phyloP scores from a whole-genome alignment of 2,888 invertebrate genomes.

The Notodonta dromedarius region DNA sequence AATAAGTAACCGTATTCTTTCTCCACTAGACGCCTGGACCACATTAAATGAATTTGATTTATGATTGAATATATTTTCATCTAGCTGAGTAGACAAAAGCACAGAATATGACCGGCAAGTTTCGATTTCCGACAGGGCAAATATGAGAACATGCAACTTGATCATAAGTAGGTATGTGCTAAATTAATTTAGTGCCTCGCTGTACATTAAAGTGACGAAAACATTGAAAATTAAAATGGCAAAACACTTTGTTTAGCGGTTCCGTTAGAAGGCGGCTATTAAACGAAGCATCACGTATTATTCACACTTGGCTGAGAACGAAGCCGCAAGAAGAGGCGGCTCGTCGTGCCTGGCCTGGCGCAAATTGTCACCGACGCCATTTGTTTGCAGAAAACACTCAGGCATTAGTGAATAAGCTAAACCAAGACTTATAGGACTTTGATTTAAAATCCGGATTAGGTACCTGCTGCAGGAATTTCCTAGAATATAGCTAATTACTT shows the following conservation, averaged over 20 bases:
- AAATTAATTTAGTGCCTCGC: neutral
- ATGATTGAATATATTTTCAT: too few species aligned
- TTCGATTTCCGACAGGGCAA: neutral
- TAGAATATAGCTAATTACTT: too few species aligned
- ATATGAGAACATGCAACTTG: neutral
- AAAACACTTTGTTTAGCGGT: neutral
- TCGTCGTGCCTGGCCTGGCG: neutral
- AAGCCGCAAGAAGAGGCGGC: neutral
- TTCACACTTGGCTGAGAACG: neutral
- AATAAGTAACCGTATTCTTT: too few species aligned
- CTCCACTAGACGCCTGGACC: too few species aligned
- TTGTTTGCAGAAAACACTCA: too few species aligned
- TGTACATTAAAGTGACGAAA: neutral
- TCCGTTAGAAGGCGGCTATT: constrained; percentile 3
- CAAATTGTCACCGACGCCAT: neutral
- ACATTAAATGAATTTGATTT: too few species aligned
- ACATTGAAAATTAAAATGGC: constrained; percentile 1
- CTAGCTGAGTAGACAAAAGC: too few species aligned
- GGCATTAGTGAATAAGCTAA: too few species aligned
- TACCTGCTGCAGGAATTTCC: too few species aligned
- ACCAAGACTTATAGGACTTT: too few species aligned
- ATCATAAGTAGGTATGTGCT: neutral
- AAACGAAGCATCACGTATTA: neutral
- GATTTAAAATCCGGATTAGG: too few species aligned
- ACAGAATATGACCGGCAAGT: neutral